Evolutionary conservation across 2,888 invertebrate genomes (phyloP).

Genomic region (Andricus quercusramuli): DNA sequence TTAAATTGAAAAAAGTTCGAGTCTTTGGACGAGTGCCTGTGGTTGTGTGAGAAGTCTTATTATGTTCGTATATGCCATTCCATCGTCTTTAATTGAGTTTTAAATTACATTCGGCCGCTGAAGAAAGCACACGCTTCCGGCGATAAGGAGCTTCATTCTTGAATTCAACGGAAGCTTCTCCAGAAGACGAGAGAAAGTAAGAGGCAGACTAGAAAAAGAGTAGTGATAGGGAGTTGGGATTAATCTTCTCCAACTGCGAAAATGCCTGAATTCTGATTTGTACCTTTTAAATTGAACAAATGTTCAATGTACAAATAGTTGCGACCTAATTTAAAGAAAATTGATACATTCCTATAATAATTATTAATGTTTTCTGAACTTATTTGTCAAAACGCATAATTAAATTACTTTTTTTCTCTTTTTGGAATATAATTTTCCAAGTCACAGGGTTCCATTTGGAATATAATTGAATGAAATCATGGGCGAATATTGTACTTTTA

Average conservation of each 20-base stretch:
- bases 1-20: background rate
- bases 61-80: constrained; percentile 4
- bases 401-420: too few species aligned
- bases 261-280: constrained; percentile 31
- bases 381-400: too few species aligned
- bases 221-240: background rate
- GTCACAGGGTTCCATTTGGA: too few species aligned
- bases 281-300: background rate
- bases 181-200: background rate
- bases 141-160: constrained; percentile 29
- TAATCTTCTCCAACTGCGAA: background rate
- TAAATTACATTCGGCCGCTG: constrained; percentile 42
- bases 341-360: too few species aligned
- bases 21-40: background rate
- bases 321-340: too few species aligned
- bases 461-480: too few species aligned
- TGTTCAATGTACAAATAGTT: background rate
- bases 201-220: background rate
- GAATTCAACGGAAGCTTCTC: background rate
- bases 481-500: too few species aligned
- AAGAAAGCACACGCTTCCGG: constrained; percentile 26
- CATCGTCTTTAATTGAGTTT: constrained; percentile 45
- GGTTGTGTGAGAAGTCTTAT: constrained; percentile 1
- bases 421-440: too few species aligned
- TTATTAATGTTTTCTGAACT: too few species aligned